phyloP scores from a whole-genome alignment of 1,140 invertebrate species.

The Orchesella cincta region DNA sequence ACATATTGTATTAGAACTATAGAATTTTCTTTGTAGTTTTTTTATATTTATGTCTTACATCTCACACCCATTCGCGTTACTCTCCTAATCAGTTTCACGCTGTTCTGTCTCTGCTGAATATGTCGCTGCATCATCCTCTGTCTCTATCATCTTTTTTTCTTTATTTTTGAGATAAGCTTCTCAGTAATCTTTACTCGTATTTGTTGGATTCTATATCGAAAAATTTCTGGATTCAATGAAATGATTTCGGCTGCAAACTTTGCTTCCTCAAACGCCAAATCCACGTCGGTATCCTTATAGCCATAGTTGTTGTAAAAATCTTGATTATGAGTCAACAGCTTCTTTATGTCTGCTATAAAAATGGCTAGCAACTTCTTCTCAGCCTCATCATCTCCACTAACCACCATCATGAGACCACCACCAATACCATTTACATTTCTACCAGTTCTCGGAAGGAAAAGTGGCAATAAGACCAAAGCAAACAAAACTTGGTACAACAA shows the following conservation, averaged over 20 bases:
- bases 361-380: neutral
- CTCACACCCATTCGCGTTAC: no score
- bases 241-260: slow-evolving; percentile 4
- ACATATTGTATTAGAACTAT: no score
- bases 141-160: no score
- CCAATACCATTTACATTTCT: no score
- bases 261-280: slow-evolving; percentile 20
- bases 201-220: neutral
- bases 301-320: slow-evolving; percentile 17
- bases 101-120: neutral
- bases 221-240: neutral
- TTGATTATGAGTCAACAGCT: slow-evolving; percentile 11
- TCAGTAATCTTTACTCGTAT: neutral
- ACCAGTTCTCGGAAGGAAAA: no score
- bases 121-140: neutral
- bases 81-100: no score
- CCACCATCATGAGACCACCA: no score
- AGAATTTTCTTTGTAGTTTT: no score
- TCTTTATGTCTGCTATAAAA: slow-evolving; percentile 1
- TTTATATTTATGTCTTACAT: no score
- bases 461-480: no score
- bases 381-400: neutral
- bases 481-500: no score
- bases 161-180: no score
- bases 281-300: neutral